Conservation (phyloP, 1,140 invertebrate genomes). For the roundworm (Caenorhabditis elegans) region WBcel235 BX284606.5:2946501-2947000, state of each 20-base stretch:
- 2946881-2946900: conserved; percentile 18
- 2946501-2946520: not conserved
- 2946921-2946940: not conserved
- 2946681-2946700: not conserved
- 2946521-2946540: not conserved
- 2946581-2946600: not conserved
- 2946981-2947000: not conserved
- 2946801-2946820: conserved; percentile 23
- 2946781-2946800: conserved; percentile 10
- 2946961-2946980: not conserved
- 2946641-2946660: not conserved
- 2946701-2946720: not conserved
- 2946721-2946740: not conserved
- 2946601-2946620: not conserved
- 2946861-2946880: conserved; percentile 33
- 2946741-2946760: not conserved
- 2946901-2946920: not conserved
- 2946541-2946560: not conserved
- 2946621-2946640: not conserved
- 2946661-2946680: not conserved
- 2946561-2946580: not conserved
- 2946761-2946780: no score
- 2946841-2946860: conserved; percentile 19
- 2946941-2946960: not conserved
- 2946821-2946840: conserved; percentile 29